These are phyloP conservation scores for Cynopterus brachyotis DNA, from an alignment of 2,113 vertebrate genomes.

Conservation along the genomic window DNA sequence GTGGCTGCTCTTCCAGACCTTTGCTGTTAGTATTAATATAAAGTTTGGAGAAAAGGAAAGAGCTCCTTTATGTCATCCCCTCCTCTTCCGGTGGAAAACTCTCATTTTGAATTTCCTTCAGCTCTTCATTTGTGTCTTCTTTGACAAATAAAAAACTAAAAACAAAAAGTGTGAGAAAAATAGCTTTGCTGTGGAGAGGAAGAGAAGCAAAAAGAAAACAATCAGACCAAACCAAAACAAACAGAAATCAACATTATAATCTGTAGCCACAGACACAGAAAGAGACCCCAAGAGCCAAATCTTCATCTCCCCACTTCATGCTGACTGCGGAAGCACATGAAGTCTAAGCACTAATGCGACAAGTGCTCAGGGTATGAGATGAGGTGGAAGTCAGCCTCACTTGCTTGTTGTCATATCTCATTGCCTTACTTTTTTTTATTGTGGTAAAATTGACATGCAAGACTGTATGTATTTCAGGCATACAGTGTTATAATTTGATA, in stretches of 20 bases:
- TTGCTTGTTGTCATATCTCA: not conserved
- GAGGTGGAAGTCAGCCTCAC: not conserved
- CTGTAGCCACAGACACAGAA: not conserved
- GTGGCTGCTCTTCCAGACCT: not conserved
- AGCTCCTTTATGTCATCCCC: not conserved
- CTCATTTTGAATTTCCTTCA: conserved; percentile 21
- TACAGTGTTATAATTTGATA: not conserved
- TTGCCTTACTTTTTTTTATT: not conserved
- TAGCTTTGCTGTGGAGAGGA: not conserved
- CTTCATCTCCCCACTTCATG: fast-evolving
- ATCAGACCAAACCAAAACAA: not conserved
- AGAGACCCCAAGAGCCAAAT: not conserved
- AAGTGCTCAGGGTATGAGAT: fast-evolving
- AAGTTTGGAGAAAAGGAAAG: conserved; percentile 10
- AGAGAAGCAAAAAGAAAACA: not conserved
- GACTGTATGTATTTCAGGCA: not conserved
- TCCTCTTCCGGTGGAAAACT: conserved; percentile 14
- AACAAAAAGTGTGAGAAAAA: not conserved
- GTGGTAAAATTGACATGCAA: not conserved
- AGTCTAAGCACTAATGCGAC: not conserved
- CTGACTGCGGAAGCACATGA: not conserved
- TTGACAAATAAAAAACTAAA: not conserved
- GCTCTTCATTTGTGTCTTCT: not conserved
- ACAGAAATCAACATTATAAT: not conserved
- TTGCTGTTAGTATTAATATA: not conserved